Evolutionary conservation across 2,797 vertebrate genomes (phyloP).

Genomic region (Sebastes steindachneri): DNA sequence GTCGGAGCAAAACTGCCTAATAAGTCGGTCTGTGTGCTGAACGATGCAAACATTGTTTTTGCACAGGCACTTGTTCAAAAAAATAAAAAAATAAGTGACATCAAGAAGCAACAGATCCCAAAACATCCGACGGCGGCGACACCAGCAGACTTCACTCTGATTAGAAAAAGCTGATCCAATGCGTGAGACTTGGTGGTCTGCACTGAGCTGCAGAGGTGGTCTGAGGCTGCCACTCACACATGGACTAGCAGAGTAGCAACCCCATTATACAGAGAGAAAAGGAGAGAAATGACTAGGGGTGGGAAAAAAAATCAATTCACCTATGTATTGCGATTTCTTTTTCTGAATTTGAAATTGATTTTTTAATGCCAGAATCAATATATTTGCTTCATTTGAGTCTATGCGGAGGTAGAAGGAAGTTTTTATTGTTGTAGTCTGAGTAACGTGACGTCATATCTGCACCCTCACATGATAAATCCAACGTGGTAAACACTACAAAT

Average conservation of each 20-base stretch:
- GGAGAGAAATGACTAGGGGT: neutral
- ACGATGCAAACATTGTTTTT: slow-evolving; percentile 18
- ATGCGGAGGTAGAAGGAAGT: no score
- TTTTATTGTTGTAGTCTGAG: no score
- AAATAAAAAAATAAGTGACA: slow-evolving; percentile 1
- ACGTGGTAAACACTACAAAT: no score
- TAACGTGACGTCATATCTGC: no score
- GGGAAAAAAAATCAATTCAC: no score
- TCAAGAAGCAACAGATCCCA: neutral
- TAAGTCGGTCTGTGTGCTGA: slow-evolving; percentile 37
- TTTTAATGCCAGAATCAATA: no score
- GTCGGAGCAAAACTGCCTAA: neutral
- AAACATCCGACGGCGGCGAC: neutral
- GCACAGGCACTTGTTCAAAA: slow-evolving; percentile 7
- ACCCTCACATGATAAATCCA: no score
- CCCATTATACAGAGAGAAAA: neutral
- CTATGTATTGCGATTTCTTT: no score
- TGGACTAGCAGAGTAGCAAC: neutral
- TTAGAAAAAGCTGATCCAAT: slow-evolving; percentile 26
- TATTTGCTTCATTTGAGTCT: no score
- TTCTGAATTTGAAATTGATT: no score
- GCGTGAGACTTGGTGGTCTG: neutral
- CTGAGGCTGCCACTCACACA: neutral
- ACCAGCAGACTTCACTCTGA: neutral
- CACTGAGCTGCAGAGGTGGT: slow-evolving; percentile 11